A percentile compares a stretch with the other conserved stretches of the same genome.
Evolutionary conservation across 2,888 invertebrate genomes (phyloP).

Genomic region (Andricus curvator): DNA sequence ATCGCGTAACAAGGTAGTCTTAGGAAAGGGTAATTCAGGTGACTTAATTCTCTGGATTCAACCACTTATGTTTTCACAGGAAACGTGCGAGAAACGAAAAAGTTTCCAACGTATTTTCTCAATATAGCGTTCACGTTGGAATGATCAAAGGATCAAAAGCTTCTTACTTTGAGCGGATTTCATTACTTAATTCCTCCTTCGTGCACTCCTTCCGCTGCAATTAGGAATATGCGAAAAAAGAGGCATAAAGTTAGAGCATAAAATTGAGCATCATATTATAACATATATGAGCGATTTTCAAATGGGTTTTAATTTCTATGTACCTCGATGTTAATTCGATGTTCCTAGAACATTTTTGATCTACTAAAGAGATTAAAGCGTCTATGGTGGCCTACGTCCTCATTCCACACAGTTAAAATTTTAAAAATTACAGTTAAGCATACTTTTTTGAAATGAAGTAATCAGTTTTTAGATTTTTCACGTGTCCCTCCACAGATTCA

Average conservation of each 20-base stretch:
- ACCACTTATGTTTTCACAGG: not conserved
- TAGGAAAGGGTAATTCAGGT: constrained; percentile 38
- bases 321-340: too few relatives aligned
- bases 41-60: constrained; percentile 25
- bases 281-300: too few relatives aligned
- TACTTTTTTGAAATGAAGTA: too few relatives aligned
- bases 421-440: too few relatives aligned
- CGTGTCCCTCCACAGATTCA: too few relatives aligned
- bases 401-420: too few relatives aligned
- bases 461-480: too few relatives aligned
- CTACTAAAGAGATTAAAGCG: too few relatives aligned
- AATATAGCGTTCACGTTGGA: not conserved
- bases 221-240: not conserved
- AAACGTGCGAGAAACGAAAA: constrained; percentile 10
- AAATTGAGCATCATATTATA: not conserved
- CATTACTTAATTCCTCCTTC: not conserved
- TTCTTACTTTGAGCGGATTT: not conserved
- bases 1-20: constrained; percentile 20
- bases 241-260: not conserved
- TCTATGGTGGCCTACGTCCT: too few relatives aligned
- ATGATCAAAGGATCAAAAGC: constrained; percentile 2
- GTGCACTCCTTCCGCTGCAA: not conserved
- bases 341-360: too few relatives aligned
- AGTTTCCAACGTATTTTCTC: not conserved
- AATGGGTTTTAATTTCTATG: too few relatives aligned